Percentiles rank a stretch among this genome's conserved stretches.
phyloP scores from a whole-genome alignment of 2,113 vertebrate species.

The Microtus ochrogaster region DNA sequence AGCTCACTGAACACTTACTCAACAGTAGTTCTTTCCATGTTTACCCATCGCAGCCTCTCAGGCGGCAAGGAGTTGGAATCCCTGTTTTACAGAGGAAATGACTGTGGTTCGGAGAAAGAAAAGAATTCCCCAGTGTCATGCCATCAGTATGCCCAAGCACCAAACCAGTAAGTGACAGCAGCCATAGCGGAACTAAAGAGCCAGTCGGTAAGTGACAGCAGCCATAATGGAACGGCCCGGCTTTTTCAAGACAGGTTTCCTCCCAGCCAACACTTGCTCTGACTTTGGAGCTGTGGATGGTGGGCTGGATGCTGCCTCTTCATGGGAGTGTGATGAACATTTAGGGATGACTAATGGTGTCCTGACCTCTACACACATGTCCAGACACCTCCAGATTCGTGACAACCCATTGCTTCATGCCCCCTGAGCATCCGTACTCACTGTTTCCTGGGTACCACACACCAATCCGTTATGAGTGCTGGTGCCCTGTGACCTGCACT shows the following conservation, averaged over 20 bases:
- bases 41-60: background rate
- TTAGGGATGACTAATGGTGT: rapidly evolving
- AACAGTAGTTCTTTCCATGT: background rate
- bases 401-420: background rate
- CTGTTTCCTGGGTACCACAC: background rate
- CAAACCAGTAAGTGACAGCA: background rate
- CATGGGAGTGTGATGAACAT: rapidly evolving
- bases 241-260: rapidly evolving
- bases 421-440: background rate
- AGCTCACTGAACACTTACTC: background rate
- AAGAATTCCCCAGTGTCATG: background rate
- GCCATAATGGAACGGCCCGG: rapidly evolving
- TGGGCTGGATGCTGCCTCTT: no score
- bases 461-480: background rate
- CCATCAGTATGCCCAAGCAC: background rate
- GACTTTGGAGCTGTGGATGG: rapidly evolving
- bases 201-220: rapidly evolving
- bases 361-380: background rate
- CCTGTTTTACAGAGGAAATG: background rate
- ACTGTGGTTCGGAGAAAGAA: background rate
- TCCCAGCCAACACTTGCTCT: background rate
- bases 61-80: background rate
- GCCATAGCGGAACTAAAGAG: background rate
- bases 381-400: background rate
- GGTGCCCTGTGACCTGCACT: background rate